Evolutionary conservation across 2,888 invertebrate genomes (phyloP).

Genomic region (Folsomia manolachei): DNA sequence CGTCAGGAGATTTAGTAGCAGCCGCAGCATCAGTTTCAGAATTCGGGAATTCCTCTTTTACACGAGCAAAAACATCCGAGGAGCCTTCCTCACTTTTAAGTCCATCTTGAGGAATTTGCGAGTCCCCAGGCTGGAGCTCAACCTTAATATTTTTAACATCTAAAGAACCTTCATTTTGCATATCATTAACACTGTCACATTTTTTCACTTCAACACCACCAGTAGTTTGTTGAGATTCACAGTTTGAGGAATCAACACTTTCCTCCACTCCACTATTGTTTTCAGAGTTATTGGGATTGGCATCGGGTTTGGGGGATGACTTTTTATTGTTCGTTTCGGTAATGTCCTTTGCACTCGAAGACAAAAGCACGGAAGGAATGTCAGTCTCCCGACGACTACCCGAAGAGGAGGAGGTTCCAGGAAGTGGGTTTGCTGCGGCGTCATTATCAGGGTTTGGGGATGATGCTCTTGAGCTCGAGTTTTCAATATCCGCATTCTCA

Average conservation of each 20-base stretch:
- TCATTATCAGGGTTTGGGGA: slow-evolving; percentile 47
- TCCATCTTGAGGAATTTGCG: not conserved
- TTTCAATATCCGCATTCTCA: slow-evolving; percentile 45
- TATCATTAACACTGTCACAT: slow-evolving; percentile 9
- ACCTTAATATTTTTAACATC: slow-evolving; percentile 9
- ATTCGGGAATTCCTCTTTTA: slow-evolving; percentile 11
- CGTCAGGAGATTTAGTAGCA: not conserved
- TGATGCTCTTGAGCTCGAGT: slow-evolving; percentile 50
- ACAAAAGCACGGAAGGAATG: not conserved
- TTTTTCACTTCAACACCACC: slow-evolving; percentile 16
- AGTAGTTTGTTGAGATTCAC: slow-evolving; percentile 13
- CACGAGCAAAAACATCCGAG: slow-evolving; percentile 1
- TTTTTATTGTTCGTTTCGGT: slow-evolving; percentile 13
- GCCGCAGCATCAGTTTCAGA: not conserved
- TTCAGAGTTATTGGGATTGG: not conserved
- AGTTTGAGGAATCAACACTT: not conserved
- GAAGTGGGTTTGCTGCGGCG: slow-evolving; percentile 30
- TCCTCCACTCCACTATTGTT: slow-evolving; percentile 12
- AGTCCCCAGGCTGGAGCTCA: not conserved
- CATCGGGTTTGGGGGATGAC: slow-evolving; percentile 5
- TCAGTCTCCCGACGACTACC: slow-evolving; percentile 23
- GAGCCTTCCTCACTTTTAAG: not conserved
- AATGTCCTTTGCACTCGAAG: not conserved
- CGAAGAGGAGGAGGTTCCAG: slow-evolving; percentile 18
- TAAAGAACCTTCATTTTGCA: not conserved